Conservation (phyloP, 2,113 vertebrate species). For the Hassar affinis region DNA sequence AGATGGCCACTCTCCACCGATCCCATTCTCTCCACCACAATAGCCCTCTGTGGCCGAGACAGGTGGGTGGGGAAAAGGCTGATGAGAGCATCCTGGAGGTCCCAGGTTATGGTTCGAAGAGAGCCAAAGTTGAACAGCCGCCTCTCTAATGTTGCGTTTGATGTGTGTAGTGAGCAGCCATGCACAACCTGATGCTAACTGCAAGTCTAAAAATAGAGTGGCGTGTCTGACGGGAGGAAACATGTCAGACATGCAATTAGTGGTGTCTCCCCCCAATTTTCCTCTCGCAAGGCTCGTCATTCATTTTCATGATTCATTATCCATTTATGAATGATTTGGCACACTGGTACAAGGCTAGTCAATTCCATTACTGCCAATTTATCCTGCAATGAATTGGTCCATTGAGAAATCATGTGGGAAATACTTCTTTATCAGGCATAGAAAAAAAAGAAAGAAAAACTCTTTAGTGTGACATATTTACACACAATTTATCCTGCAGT, state of each 20-base stretch:
- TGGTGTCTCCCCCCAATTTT: conserved; percentile 12
- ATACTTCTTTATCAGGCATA: conserved; percentile 36
- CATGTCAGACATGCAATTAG: conserved; percentile 37
- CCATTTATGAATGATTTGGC: conserved; percentile 50
- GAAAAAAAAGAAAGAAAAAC: not conserved
- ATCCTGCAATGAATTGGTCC: conserved; percentile 42
- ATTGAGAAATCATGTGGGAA: conserved; percentile 47
- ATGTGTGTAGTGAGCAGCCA: conserved; percentile 18
- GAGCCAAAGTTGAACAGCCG: not conserved
- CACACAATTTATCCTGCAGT: not conserved
- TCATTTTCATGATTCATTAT: conserved; percentile 53
- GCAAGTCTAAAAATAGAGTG: conserved; percentile 28
- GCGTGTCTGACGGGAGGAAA: not conserved
- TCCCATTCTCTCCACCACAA: conserved; percentile 25
- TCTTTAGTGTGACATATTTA: not conserved
- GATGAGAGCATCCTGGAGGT: not conserved
- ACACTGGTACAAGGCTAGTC: conserved; percentile 39
- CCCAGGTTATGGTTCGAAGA: not conserved
- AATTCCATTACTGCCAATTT: conserved; percentile 51
- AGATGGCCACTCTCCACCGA: conserved; percentile 1
- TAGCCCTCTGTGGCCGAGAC: conserved; percentile 9
- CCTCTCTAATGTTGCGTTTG: conserved; percentile 6
- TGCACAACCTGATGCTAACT: conserved; percentile 29
- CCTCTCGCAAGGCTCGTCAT: conserved; percentile 35
- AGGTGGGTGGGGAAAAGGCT: not conserved